These are phyloP conservation scores for Semnornis frantzii DNA, from an alignment of 2,113 vertebrate genomes.

Conservation along the genomic window DNA sequence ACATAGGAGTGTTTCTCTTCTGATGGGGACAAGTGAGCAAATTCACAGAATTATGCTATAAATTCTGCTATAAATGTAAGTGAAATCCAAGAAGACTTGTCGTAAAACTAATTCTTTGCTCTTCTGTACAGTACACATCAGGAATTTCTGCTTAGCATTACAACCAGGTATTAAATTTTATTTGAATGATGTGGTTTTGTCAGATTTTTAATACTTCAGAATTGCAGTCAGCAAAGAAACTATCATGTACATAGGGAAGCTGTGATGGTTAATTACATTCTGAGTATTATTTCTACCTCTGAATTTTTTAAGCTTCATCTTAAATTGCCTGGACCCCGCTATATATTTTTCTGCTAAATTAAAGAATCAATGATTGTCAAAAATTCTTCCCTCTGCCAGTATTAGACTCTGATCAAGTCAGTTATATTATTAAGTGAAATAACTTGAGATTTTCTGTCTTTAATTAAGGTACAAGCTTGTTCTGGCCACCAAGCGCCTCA, in stretches of 20 bases:
- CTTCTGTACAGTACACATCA: neutral
- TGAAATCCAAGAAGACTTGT: neutral
- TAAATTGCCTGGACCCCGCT: slow-evolving; percentile 7
- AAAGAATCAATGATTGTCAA: slow-evolving; percentile 45
- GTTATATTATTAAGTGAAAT: slow-evolving; percentile 52
- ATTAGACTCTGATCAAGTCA: slow-evolving; percentile 36
- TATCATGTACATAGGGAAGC: neutral
- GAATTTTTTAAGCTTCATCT: slow-evolving; percentile 37
- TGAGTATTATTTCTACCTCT: slow-evolving; percentile 35
- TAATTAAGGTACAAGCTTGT: slow-evolving; percentile 16
- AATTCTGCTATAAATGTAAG: neutral
- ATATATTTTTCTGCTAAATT: slow-evolving; percentile 53
- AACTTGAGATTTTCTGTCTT: slow-evolving; percentile 8
- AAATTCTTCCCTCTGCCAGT: slow-evolving; percentile 8
- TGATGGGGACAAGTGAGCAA: neutral
- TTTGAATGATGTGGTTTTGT: neutral
- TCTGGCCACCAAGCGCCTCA: neutral
- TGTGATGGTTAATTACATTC: slow-evolving; percentile 1
- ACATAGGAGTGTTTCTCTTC: neutral
- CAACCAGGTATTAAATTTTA: neutral
- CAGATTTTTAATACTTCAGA: neutral
- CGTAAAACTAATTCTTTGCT: neutral
- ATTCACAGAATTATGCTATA: neutral
- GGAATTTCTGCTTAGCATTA: neutral
- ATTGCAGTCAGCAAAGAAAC: neutral